phyloP scores from a whole-genome alignment of 1,140 invertebrate genomes.

The Brachionus koreanus region DNA sequence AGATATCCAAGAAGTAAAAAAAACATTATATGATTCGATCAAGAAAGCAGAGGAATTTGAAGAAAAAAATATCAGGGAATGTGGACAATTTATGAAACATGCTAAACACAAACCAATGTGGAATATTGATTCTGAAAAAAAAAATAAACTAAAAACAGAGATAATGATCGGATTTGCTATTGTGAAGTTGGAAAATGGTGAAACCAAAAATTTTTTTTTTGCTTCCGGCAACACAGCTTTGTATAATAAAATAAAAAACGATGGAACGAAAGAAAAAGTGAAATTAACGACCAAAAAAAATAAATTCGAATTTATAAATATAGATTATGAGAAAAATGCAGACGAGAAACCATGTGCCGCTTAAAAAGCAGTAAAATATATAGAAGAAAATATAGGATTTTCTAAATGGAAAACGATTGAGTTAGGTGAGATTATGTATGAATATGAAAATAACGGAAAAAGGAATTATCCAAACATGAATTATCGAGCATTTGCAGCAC shows the following conservation, averaged over 20 bases:
- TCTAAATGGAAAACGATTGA: neutral
- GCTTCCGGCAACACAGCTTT: neutral
- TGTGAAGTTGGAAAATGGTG: neutral
- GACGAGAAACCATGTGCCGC: neutral
- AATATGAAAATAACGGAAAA: neutral
- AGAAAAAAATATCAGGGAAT: neutral
- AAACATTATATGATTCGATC: neutral
- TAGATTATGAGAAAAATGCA: too few relatives aligned
- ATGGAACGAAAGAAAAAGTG: neutral
- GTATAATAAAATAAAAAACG: neutral
- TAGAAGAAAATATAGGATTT: neutral
- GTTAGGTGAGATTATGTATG: neutral
- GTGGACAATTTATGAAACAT: neutral
- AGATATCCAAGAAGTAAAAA: neutral
- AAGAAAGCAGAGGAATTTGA: neutral
- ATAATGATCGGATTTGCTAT: constrained; percentile 1
- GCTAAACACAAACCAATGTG: neutral
- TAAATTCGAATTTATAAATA: neutral
- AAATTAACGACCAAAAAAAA: neutral
- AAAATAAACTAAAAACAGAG: neutral
- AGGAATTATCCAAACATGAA: neutral
- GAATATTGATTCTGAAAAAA: neutral
- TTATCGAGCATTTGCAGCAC: neutral
- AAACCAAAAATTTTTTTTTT: neutral
- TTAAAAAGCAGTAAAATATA: neutral